Percentiles rank a stretch among this genome's conserved stretches.
Conservation (phyloP, 1,140 invertebrate genomes). For the Drosophila watanabei region DNA sequence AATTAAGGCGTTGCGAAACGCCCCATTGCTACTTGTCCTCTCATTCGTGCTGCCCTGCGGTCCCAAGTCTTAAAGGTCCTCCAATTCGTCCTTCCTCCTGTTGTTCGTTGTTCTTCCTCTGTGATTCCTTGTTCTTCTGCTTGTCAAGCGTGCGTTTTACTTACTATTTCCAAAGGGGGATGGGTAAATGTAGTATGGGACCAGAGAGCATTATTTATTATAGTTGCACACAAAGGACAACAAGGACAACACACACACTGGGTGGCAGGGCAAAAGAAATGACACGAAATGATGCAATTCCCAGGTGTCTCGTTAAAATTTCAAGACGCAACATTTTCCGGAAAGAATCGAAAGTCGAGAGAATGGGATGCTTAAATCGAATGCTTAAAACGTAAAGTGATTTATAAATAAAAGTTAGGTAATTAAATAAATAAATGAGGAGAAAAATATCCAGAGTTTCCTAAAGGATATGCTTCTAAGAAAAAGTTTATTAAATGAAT, state of each 20-base stretch:
- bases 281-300: constrained; percentile 74
- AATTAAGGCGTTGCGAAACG: constrained; percentile 67
- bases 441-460: neutral
- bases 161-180: constrained; percentile 8
- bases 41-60: constrained; percentile 32
- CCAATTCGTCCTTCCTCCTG: neutral
- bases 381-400: neutral
- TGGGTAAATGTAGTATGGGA: neutral
- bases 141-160: constrained; percentile 56
- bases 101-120: constrained; percentile 51
- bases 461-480: neutral
- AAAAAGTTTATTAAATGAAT: neutral
- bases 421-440: neutral
- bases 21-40: constrained; percentile 53
- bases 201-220: constrained; percentile 74
- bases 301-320: constrained; percentile 76
- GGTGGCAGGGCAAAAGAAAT: constrained; percentile 53
- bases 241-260: constrained; percentile 40
- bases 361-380: neutral
- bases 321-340: constrained; percentile 39
- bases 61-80: constrained; percentile 23
- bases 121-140: constrained; percentile 61
- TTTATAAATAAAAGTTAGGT: neutral
- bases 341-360: constrained; percentile 46
- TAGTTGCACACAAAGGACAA: constrained; percentile 75